These are phyloP conservation scores for Zosterops japonicus DNA, from an alignment of 2,113 vertebrate species.

Conservation along the genomic window DNA sequence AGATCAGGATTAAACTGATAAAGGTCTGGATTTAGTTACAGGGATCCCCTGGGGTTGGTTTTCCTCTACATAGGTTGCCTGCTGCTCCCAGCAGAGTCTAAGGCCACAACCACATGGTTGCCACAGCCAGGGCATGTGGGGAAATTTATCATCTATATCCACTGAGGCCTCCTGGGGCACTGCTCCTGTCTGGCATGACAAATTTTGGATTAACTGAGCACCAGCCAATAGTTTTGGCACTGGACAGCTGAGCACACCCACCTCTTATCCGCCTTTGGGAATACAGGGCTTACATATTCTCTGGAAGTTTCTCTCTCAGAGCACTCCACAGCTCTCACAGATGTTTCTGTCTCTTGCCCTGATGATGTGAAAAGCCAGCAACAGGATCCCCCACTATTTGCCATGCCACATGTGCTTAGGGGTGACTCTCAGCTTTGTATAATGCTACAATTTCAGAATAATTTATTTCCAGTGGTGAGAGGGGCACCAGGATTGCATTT, in stretches of 20 bases:
- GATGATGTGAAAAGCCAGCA: rapidly evolving
- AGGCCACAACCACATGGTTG: background rate
- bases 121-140: background rate
- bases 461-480: background rate
- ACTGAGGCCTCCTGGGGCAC: background rate
- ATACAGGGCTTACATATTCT: background rate
- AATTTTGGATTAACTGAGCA: background rate
- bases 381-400: background rate
- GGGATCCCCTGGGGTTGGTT: background rate
- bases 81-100: background rate
- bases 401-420: background rate
- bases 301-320: background rate
- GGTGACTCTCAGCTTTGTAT: background rate
- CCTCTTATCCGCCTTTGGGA: background rate
- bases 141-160: background rate
- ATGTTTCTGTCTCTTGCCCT: background rate
- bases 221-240: background rate
- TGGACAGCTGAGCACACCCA: background rate
- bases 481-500: background rate
- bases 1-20: background rate
- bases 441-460: background rate
- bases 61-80: background rate
- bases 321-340: background rate
- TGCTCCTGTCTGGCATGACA: background rate
- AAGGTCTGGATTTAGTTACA: background rate